Conservation (phyloP, 2,113 vertebrate species). For the Brienomyrus brachyistius region DNA sequence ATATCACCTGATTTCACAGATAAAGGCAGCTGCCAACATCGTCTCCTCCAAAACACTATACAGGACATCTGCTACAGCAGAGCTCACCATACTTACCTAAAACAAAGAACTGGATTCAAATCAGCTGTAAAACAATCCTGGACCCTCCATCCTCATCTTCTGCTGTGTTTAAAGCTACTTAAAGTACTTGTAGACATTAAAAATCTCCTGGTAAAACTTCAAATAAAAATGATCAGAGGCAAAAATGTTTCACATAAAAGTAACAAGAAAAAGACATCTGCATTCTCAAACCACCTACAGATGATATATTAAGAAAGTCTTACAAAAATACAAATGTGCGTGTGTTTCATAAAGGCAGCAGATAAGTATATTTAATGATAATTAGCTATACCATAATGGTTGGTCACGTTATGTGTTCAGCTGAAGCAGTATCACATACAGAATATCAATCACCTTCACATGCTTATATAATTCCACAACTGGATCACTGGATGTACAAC, state of each 20-base stretch:
- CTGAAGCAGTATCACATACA: background rate
- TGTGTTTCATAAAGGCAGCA: background rate
- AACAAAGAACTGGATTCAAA: background rate
- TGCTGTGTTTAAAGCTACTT: background rate
- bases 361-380: background rate
- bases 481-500: background rate
- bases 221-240: background rate
- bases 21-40: background rate
- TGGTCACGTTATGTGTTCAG: background rate
- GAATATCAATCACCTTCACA: background rate
- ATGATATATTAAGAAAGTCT: background rate
- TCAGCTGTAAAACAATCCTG: background rate
- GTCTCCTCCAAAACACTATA: background rate
- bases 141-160: background rate
- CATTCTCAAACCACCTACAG: background rate
- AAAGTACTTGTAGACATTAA: background rate
- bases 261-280: background rate
- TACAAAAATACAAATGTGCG: slow-evolving; percentile 5
- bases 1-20: background rate
- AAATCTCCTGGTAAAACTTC: background rate
- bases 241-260: background rate
- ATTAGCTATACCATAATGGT: background rate
- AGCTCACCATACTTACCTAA: background rate
- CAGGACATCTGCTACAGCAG: background rate
- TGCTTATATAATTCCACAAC: background rate